phyloP scores from a whole-genome alignment of 2,797 vertebrate species.

The Acanthurus leucopareius region DNA sequence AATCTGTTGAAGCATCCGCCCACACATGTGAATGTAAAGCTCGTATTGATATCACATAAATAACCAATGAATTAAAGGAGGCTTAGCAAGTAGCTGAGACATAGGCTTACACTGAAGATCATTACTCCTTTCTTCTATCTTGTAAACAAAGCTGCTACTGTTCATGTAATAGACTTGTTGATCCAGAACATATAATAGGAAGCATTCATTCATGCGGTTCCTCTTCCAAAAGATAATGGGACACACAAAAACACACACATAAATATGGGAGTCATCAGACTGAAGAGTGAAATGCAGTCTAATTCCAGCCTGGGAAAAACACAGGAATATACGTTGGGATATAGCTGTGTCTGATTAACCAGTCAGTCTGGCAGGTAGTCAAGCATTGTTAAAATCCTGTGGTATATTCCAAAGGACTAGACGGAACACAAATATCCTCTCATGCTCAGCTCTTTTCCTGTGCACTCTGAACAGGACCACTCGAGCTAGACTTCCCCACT shows the following conservation, averaged over 20 bases:
- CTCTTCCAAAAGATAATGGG: conserved; percentile 18
- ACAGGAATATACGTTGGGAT: not conserved
- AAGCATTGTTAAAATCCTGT: not conserved
- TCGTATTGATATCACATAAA: conserved; percentile 28
- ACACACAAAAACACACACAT: conserved; percentile 24
- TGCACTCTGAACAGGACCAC: not conserved
- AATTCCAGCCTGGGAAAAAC: conserved; percentile 12
- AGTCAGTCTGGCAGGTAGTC: conserved; percentile 5
- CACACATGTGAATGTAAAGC: conserved; percentile 32
- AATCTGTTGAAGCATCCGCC: conserved; percentile 40
- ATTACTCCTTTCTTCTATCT: conserved; percentile 41
- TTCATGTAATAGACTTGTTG: conserved; percentile 39
- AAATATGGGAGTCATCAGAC: conserved; percentile 18
- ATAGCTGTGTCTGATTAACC: conserved; percentile 9
- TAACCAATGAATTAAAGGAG: conserved; percentile 43
- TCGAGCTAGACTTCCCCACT: not conserved
- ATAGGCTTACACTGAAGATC: conserved; percentile 54
- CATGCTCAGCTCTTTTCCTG: conserved; percentile 21
- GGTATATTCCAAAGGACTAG: conserved; percentile 1
- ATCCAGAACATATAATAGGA: conserved; percentile 33
- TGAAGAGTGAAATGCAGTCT: conserved; percentile 9
- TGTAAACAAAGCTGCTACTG: conserved; percentile 67
- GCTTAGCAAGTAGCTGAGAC: conserved; percentile 53
- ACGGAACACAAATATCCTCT: conserved; percentile 16
- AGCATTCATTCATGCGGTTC: conserved; percentile 42